Percentiles rank a stretch among this genome's conserved stretches.
Conservation (phyloP, 2,797 vertebrate genomes). For the Aulostomus chinensis region DNA sequence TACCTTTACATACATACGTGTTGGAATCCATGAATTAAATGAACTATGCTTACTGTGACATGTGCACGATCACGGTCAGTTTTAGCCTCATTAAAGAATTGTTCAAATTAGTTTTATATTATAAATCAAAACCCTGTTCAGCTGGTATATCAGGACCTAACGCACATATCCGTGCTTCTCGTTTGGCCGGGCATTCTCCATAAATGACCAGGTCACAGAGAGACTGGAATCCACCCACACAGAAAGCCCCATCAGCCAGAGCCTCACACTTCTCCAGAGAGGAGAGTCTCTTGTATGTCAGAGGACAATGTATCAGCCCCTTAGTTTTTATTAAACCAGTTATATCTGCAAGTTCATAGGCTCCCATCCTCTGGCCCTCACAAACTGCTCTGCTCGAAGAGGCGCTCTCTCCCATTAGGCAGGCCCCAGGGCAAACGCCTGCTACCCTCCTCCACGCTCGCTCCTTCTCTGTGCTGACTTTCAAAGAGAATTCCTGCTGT, state of each 20-base stretch:
- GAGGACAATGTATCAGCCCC: constrained; percentile 61
- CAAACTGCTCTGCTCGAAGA: constrained; percentile 70
- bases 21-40: constrained; percentile 19
- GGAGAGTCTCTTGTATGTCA: constrained; percentile 51
- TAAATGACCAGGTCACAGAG: constrained; percentile 57
- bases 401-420: constrained; percentile 55
- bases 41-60: constrained; percentile 22
- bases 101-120: no score
- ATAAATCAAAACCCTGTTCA: constrained; percentile 17
- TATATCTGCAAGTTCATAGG: constrained; percentile 67
- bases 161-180: constrained; percentile 20
- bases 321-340: constrained; percentile 61
- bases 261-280: constrained; percentile 40
- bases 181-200: constrained; percentile 64
- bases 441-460: constrained; percentile 56
- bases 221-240: constrained; percentile 62
- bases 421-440: constrained; percentile 52
- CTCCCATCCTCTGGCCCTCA: constrained; percentile 62
- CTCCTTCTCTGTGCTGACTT: constrained; percentile 56
- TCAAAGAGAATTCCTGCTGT: constrained; percentile 75
- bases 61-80: constrained; percentile 8
- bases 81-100: constrained; percentile 10
- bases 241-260: constrained; percentile 33
- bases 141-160: constrained; percentile 21
- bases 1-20: constrained; percentile 20